Conservation (phyloP, 2,113 vertebrate species). For the Crypturellus undulatus region DNA sequence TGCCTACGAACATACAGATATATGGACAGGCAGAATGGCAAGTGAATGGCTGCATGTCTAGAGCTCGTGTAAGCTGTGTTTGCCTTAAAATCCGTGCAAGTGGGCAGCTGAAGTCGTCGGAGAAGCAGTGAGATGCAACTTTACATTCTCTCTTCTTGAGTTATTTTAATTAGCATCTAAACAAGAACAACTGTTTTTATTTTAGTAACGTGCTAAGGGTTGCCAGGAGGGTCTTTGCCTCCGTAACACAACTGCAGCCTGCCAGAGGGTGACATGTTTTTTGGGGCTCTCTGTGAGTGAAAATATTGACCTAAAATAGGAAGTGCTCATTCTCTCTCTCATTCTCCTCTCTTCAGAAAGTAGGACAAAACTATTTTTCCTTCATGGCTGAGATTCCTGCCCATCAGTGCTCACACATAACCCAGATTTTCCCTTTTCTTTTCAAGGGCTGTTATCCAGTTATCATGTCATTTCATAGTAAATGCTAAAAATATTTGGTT, state of each 20-base stretch:
- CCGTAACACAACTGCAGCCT: neutral
- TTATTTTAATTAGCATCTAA: neutral
- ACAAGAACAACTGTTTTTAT: neutral
- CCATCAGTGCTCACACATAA: conserved; percentile 63
- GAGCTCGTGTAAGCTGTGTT: neutral
- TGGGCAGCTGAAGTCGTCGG: neutral
- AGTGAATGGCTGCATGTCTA: neutral
- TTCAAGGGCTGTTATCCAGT: conserved; percentile 54
- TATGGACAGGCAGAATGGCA: neutral
- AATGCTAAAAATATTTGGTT: neutral
- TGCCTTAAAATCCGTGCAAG: neutral
- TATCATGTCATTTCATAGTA: conserved; percentile 28
- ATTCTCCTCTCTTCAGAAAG: conserved; percentile 59
- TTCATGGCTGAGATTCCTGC: conserved; percentile 64
- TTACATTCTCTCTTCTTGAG: neutral
- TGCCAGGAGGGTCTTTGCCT: neutral
- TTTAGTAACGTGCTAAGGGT: neutral
- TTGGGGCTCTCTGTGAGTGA: conserved; percentile 37
- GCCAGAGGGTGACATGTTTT: neutral
- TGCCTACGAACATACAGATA: neutral
- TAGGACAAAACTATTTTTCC: conserved; percentile 70
- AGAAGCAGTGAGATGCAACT: neutral
- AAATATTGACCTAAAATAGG: conserved; percentile 65
- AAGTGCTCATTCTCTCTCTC: conserved; percentile 34
- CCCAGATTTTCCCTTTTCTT: conserved; percentile 66